phyloP scores from a whole-genome alignment of 2,797 vertebrate genomes.

The Melanotaenia nigrans region DNA sequence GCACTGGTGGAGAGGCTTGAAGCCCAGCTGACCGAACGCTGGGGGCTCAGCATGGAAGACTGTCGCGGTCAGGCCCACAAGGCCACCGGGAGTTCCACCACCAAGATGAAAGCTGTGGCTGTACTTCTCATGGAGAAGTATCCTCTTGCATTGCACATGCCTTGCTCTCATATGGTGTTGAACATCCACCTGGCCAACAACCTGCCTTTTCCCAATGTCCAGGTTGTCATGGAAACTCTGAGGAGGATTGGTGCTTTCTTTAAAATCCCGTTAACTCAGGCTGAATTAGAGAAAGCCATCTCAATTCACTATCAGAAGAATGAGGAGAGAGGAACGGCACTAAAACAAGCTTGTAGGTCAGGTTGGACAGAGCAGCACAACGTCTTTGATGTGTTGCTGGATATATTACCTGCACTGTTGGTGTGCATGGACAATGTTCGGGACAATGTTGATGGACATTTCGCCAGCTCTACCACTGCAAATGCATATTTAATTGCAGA shows the following conservation, averaged over 20 bases:
- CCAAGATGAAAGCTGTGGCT: constrained; percentile 93
- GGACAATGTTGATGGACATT: constrained; percentile 78
- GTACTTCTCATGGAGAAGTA: constrained; percentile 91
- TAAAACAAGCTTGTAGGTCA: constrained; percentile 83
- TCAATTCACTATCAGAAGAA: constrained; percentile 86
- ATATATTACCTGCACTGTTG: constrained; percentile 87
- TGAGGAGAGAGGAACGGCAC: constrained; percentile 80
- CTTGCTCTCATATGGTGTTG: constrained; percentile 90
- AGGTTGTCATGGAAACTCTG: constrained; percentile 87
- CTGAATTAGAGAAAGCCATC: constrained; percentile 86
- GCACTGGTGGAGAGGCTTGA: constrained; percentile 88
- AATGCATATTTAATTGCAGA: constrained; percentile 87
- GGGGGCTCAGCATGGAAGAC: constrained; percentile 95
- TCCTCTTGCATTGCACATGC: constrained; percentile 89
- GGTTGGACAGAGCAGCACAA: constrained; percentile 91
- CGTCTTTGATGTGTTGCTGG: constrained; percentile 90
- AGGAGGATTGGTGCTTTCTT: constrained; percentile 88
- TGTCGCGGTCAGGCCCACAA: constrained; percentile 94
- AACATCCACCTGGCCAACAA: constrained; percentile 93
- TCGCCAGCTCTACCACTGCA: constrained; percentile 68
- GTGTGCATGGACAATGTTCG: constrained; percentile 89
- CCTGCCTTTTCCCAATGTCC: constrained; percentile 88
- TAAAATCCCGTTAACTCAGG: constrained; percentile 77
- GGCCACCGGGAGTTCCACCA: constrained; percentile 88
- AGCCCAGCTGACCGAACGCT: constrained; percentile 88